Evolutionary conservation across 2,797 vertebrate genomes (phyloP).

Genomic region (Alcedo atthis): DNA sequence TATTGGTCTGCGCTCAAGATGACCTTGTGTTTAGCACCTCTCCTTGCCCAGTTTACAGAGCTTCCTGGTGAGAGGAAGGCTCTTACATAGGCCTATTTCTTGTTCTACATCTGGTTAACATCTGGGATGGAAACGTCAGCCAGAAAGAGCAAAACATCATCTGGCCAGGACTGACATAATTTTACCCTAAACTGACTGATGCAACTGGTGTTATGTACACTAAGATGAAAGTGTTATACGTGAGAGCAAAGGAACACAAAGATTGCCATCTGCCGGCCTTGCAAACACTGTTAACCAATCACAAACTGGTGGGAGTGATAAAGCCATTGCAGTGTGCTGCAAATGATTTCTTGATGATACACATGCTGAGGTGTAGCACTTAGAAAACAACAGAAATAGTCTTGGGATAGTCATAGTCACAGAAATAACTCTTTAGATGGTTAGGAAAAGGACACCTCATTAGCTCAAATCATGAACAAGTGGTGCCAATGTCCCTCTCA

Average conservation of each 20-base stretch:
- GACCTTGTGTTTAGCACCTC: conserved; percentile 28
- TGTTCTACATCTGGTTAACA: conserved; percentile 51
- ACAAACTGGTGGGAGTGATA: background rate
- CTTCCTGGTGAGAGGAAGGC: background rate
- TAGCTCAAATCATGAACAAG: background rate
- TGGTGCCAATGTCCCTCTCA: background rate
- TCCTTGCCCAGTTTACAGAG: background rate
- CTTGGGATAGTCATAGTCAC: background rate
- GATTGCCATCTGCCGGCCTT: conserved; percentile 32
- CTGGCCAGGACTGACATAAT: conserved; percentile 14
- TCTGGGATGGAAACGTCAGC: conserved; percentile 20
- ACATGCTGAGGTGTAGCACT: background rate
- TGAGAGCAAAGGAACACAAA: background rate
- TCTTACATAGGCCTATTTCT: background rate
- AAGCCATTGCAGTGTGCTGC: background rate
- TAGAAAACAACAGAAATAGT: background rate
- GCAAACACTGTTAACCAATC: background rate
- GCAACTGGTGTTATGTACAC: background rate
- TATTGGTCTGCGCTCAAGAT: background rate
- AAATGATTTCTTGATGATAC: fast-evolving
- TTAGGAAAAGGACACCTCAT: background rate
- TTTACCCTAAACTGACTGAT: conserved; percentile 10
- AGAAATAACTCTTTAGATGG: background rate
- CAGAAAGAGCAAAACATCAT: conserved; percentile 27
- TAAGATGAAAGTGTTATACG: background rate